Evolutionary conservation across 2,113 vertebrate species (phyloP).

Genomic region (Zosterops pallidus): DNA sequence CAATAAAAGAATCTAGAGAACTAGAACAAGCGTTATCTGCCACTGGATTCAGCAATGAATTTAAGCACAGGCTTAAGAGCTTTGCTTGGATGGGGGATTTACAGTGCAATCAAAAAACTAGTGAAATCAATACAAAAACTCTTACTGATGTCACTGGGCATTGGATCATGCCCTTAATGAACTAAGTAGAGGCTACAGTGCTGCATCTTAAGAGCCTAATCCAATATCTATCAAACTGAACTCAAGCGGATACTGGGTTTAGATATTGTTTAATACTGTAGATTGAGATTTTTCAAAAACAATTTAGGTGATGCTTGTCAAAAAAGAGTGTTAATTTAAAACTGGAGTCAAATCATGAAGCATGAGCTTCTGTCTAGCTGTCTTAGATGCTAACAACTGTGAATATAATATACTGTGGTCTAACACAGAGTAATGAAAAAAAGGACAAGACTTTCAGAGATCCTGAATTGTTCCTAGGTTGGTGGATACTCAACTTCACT

Average conservation of each 20-base stretch:
- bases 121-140: conserved; percentile 44
- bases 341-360: not conserved
- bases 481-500: not conserved
- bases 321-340: not conserved
- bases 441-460: not conserved
- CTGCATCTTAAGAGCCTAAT: not conserved
- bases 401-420: not conserved
- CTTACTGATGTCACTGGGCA: conserved; percentile 13
- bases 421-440: not conserved
- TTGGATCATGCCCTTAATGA: conserved; percentile 42
- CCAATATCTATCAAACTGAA: not conserved
- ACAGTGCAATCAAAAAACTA: conserved; percentile 1
- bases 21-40: not conserved
- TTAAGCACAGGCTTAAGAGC: conserved; percentile 21
- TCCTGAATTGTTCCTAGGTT: not conserved
- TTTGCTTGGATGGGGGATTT: not conserved
- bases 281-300: not conserved
- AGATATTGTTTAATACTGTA: not conserved
- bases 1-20: not conserved
- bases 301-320: not conserved
- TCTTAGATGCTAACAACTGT: not conserved
- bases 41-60: conserved; percentile 1
- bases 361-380: not conserved
- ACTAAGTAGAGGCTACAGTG: not conserved
- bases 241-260: not conserved